Evolutionary conservation across 2,113 vertebrate species (phyloP), one percentile per base, ranked within the genome.

Genomic region (Herpetotheres cachinnans): DNA sequence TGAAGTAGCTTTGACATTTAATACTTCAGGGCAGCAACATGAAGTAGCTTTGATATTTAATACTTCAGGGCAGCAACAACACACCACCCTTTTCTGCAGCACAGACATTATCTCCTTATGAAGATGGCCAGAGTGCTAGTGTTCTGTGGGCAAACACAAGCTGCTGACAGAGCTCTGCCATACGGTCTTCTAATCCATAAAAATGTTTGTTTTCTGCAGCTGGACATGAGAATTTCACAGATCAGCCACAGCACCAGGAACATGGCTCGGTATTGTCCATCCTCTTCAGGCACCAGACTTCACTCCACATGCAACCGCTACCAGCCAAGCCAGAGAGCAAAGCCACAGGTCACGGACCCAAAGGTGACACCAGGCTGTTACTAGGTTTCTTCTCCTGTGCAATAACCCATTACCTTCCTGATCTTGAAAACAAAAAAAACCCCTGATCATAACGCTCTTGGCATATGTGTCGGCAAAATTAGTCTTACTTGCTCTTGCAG

Each of bases 101-200:
- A 82, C 26, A 70, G 18, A 50, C 14, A 14, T 72, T 20, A 40
- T 66, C 73, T 78, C 91, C 82, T 88, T n/a, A 42, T 0, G 6
- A 67, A 63, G 59, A 56, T 0, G 0, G 46, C 10, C 22, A 38
- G 47, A 74, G 32, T 38, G 70, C 58, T 32, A 25, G 26, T 46
- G 52, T 22, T 82, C 56, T 30, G 54, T 49, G 52, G 46, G 36
- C 42, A 91, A 67, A 52, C 13, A 29, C 4, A 62, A 61, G 29
- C 56, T 86, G 25, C 55, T 55, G 47, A 69, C 8, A 50, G 25
- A 67, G 19, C 15, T 67, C 16, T 44, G 29, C 17, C 32, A 54
- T 25, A 10, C 0, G 0, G 30, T 62, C 85, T 84, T 72, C 84
- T 24, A 36, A 74, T 50, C 25, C 9, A 1, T n/a, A 70, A 59